phyloP scores from a whole-genome alignment of 2,888 invertebrate species.

The Mellilla xanthometata region DNA sequence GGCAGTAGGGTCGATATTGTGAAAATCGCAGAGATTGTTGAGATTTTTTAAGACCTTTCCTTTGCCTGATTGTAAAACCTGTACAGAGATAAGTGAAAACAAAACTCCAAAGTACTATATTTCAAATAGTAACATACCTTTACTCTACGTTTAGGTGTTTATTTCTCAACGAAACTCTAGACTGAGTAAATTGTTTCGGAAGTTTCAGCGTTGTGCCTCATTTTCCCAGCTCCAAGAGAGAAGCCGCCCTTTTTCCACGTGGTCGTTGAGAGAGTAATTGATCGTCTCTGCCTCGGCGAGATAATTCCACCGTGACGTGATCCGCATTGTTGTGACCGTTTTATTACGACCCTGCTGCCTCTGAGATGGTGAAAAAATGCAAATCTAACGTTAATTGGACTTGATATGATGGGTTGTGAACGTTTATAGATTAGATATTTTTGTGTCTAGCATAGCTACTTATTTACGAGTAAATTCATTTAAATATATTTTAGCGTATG shows the following conservation, averaged over 20 bases:
- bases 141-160: too few species aligned
- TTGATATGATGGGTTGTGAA: slow-evolving; percentile 48
- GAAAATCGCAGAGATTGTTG: slow-evolving; percentile 40
- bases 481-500: too few species aligned
- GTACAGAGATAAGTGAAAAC: too few species aligned
- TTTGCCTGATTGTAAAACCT: too few species aligned
- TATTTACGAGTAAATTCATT: too few species aligned
- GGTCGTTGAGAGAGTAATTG: slow-evolving; percentile 75
- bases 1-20: slow-evolving; percentile 44
- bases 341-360: slow-evolving; percentile 57
- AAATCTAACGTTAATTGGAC: slow-evolving; percentile 61
- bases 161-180: too few species aligned
- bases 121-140: too few species aligned
- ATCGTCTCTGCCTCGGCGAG: slow-evolving; percentile 72
- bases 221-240: slow-evolving; percentile 22
- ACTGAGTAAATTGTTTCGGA: too few species aligned
- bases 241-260: slow-evolving; percentile 61
- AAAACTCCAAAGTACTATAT: too few species aligned
- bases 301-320: slow-evolving; percentile 77
- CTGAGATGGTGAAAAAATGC: slow-evolving; percentile 62
- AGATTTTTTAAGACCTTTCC: slow-evolving; percentile 47
- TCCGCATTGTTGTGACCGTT: slow-evolving; percentile 72
- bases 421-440: too few species aligned
- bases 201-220: neutral
- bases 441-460: too few species aligned